Evolutionary conservation across 1,140 invertebrate species (phyloP).

Genomic region (Polyergus mexicanus): DNA sequence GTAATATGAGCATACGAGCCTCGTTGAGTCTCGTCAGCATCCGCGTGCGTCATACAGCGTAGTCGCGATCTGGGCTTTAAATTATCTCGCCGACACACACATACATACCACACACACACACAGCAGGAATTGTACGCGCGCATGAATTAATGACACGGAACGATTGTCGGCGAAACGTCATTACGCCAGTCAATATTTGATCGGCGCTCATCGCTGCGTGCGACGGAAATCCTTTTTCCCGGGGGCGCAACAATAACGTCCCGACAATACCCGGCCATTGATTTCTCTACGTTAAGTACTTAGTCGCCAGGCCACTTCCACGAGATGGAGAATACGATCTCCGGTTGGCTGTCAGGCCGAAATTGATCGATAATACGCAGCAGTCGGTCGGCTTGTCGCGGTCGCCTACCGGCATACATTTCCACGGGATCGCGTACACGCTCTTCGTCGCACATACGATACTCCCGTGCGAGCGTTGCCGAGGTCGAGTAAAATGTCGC

Average conservation of each 20-base stretch:
- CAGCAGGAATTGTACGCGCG: background rate
- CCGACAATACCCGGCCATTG: slow-evolving; percentile 38
- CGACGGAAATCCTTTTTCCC: slow-evolving; percentile 41
- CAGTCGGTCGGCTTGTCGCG: slow-evolving; percentile 8
- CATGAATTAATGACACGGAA: slow-evolving; percentile 65
- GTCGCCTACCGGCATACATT: background rate
- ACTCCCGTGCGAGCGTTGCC: background rate
- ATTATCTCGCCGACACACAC: no score
- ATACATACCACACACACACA: no score
- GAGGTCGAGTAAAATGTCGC: slow-evolving; percentile 58
- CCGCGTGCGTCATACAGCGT: background rate
- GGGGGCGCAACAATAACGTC: slow-evolving; percentile 50
- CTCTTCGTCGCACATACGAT: slow-evolving; percentile 33
- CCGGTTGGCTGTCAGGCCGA: slow-evolving; percentile 15
- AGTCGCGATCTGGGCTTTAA: background rate
- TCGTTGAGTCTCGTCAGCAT: slow-evolving; percentile 35
- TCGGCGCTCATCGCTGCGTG: slow-evolving; percentile 8
- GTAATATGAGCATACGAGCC: background rate
- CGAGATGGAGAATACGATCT: slow-evolving; percentile 14
- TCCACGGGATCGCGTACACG: slow-evolving; percentile 29
- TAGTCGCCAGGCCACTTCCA: slow-evolving; percentile 4
- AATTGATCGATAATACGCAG: slow-evolving; percentile 67
- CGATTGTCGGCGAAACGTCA: slow-evolving; percentile 49
- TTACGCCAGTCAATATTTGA: slow-evolving; percentile 68
- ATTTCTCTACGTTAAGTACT: slow-evolving; percentile 36